Conservation (phyloP, 2,888 invertebrate genomes). For the Pseudococcus viburni region DNA sequence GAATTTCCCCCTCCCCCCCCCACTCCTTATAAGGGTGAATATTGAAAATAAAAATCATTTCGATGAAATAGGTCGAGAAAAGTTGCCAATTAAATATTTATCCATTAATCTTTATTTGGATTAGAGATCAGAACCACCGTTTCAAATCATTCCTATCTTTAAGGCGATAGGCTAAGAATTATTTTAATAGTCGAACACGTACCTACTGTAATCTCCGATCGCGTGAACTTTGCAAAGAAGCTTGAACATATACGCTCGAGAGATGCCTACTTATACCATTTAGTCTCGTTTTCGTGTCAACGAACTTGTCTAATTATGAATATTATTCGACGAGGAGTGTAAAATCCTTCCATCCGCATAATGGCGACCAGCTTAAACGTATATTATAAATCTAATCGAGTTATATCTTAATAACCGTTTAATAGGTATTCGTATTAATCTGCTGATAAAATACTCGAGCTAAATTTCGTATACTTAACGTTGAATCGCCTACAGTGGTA, state of each 20-base stretch:
- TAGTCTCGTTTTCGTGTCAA: conserved; percentile 16
- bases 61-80: too few relatives aligned
- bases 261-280: background rate
- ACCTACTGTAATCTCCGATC: background rate
- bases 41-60: too few relatives aligned
- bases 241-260: background rate
- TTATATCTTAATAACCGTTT: conserved; percentile 24
- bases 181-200: too few relatives aligned
- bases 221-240: background rate
- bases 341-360: background rate
- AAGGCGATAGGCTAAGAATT: too few relatives aligned
- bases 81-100: too few relatives aligned
- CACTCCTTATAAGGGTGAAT: too few relatives aligned
- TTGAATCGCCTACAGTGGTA: too few relatives aligned
- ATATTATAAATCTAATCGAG: conserved; percentile 1
- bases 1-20: too few relatives aligned
- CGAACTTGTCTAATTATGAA: conserved; percentile 35
- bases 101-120: too few relatives aligned
- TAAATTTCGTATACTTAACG: background rate
- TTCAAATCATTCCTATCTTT: too few relatives aligned
- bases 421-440: background rate
- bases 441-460: background rate
- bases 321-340: background rate
- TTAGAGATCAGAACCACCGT: too few relatives aligned
- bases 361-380: background rate